Percentiles rank a stretch among this genome's conserved stretches.
Conservation (phyloP, 2,113 vertebrate species). For the Pycnonotus jocosus region DNA sequence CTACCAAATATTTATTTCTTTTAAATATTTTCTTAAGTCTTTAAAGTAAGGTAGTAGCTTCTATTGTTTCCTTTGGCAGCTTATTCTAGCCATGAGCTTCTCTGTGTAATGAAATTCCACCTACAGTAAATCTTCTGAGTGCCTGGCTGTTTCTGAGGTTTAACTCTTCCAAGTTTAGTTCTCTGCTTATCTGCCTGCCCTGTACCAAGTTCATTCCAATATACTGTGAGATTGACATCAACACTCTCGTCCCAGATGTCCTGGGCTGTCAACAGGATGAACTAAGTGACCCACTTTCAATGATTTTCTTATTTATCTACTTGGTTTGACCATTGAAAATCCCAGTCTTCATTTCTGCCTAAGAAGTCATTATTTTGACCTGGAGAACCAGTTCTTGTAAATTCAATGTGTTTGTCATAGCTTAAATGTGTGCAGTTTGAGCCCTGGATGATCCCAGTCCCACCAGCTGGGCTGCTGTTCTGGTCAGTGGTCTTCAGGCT, state of each 20-base stretch:
- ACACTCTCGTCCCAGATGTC: neutral
- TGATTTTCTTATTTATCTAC: neutral
- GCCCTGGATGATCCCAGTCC: neutral
- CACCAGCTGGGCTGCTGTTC: neutral
- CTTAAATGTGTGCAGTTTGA: neutral
- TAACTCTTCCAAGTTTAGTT: constrained; percentile 3
- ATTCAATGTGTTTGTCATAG: neutral
- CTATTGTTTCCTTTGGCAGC: constrained; percentile 53
- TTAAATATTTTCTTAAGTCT: constrained; percentile 41
- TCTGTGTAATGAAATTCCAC: constrained; percentile 50
- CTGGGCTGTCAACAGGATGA: neutral
- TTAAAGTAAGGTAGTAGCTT: constrained; percentile 20
- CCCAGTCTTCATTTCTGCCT: neutral
- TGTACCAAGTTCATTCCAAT: neutral
- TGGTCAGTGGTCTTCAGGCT: neutral
- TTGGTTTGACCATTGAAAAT: neutral
- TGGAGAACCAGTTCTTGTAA: neutral
- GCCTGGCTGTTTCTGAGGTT: neutral
- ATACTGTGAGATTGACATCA: neutral
- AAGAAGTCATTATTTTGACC: neutral
- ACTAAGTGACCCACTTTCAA: neutral
- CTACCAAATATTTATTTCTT: constrained; percentile 43
- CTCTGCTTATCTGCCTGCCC: neutral
- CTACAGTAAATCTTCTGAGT: constrained; percentile 33
- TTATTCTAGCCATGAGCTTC: constrained; percentile 36